Evolutionary conservation across 2,797 vertebrate species (phyloP), one percentile per base, ranked within the genome.

Genomic region (Pangasius krempfi): DNA sequence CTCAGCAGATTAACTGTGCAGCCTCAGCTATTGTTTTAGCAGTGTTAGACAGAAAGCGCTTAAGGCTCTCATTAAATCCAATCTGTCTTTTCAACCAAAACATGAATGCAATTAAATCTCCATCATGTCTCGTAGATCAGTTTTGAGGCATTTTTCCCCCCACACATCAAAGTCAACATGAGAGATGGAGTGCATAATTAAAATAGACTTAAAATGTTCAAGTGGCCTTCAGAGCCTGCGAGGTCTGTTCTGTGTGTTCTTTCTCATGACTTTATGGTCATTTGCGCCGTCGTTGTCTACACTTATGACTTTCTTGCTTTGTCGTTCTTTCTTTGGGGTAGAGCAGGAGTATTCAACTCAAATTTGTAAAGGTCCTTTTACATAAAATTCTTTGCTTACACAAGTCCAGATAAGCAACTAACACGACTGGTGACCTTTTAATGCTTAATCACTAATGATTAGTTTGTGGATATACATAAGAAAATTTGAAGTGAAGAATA

Each of bases 1-100:
- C 40, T 88, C 68, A 40, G 56, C 87, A 88, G 86, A 90, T 87
- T 88, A 86, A 92, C 44, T 73, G 73, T 37, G 85, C 89, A 58
- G 56, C 87, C 68, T 85, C 66, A 79, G 47, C 60, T 87, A 56
- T 72, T 85, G 68, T 87, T 89, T 89, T 79, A 30, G 66, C 50
- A 18, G 82, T 40, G 84, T 87, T 89, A 64, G 33, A 81, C 56
- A 86, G 79, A 89, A 89, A 88, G 78, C 25, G 56, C 80, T 91
- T 64, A 79, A 85, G 83, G 78, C 44, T 72, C 18, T 54, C 9
- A 60, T 37, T 84, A 89, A 87, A 89, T 78, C 78, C 82, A 80
- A 70, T 79, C 73, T 80, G 84, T 88, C 33, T 84, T 85, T 87
- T 84, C 60, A 86, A 62, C 52, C 87, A 78, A 85, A 87, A 88